phyloP scores from a whole-genome alignment of 2,113 vertebrate genomes.

The Thalassarche chlororhynchos region DNA sequence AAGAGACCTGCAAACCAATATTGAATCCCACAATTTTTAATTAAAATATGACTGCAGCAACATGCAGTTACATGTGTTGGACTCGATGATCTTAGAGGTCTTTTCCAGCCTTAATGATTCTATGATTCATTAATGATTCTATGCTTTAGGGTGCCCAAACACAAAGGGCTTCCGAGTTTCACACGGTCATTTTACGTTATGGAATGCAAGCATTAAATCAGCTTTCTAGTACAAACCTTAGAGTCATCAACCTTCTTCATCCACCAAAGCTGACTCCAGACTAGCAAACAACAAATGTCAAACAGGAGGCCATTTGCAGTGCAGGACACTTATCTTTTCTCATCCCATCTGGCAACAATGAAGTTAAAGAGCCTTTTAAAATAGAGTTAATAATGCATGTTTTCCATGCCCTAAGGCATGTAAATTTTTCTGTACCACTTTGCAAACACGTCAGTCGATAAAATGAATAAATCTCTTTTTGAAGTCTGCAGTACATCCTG shows the following conservation, averaged over 20 bases:
- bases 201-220: background rate
- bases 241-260: background rate
- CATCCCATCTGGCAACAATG: slow-evolving; percentile 38
- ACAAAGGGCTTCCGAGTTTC: background rate
- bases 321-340: background rate
- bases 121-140: too few species aligned
- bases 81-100: too few species aligned
- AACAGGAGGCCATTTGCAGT: slow-evolving; percentile 1
- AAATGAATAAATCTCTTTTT: background rate
- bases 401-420: background rate
- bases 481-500: background rate
- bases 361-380: slow-evolving; percentile 28
- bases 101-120: too few species aligned
- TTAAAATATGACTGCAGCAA: background rate
- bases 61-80: background rate
- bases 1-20: background rate
- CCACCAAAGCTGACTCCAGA: background rate
- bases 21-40: background rate
- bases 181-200: background rate
- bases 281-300: background rate
- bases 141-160: background rate
- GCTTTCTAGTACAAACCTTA: slow-evolving; percentile 25
- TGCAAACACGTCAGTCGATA: background rate
- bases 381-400: background rate
- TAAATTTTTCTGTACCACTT: background rate